phyloP scores from a whole-genome alignment of 2,113 vertebrate genomes.

The Collichthys lucidus region DNA sequence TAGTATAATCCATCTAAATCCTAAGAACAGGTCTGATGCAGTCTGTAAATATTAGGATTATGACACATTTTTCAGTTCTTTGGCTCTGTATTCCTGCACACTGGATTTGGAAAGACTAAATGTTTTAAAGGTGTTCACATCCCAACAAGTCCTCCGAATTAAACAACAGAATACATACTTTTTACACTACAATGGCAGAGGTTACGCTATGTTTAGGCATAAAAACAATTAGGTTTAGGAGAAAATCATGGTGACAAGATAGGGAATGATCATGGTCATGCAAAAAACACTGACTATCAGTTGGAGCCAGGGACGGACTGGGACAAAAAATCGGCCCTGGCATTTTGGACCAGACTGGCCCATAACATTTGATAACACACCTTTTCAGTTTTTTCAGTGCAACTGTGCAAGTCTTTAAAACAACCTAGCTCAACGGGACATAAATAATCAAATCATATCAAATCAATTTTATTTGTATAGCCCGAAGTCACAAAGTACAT shows the following conservation, averaged over 20 bases:
- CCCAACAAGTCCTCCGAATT: background rate
- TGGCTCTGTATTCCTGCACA: background rate
- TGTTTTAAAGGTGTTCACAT: background rate
- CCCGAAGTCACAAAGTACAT: too few relatives aligned
- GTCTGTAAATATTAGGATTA: background rate
- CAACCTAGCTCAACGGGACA: too few relatives aligned
- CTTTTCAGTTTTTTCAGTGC: too few relatives aligned
- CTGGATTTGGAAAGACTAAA: background rate
- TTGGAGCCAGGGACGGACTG: too few relatives aligned
- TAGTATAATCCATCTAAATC: conserved; percentile 6
- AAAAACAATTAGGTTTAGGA: background rate
- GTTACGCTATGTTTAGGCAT: background rate
- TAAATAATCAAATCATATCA: too few relatives aligned
- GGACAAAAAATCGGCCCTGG: too few relatives aligned
- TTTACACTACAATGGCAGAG: background rate
- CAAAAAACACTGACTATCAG: background rate
- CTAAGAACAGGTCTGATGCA: conserved; percentile 6
- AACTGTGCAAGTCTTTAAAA: too few relatives aligned
- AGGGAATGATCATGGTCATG: background rate
- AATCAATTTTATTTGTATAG: too few relatives aligned
- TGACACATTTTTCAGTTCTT: background rate
- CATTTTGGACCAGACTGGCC: too few relatives aligned
- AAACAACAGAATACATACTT: background rate
- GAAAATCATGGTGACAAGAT: background rate
- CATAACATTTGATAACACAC: too few relatives aligned